phyloP scores from a whole-genome alignment of 35 echinoderm and acorn worm species.

The Ptychodera flava region DNA sequence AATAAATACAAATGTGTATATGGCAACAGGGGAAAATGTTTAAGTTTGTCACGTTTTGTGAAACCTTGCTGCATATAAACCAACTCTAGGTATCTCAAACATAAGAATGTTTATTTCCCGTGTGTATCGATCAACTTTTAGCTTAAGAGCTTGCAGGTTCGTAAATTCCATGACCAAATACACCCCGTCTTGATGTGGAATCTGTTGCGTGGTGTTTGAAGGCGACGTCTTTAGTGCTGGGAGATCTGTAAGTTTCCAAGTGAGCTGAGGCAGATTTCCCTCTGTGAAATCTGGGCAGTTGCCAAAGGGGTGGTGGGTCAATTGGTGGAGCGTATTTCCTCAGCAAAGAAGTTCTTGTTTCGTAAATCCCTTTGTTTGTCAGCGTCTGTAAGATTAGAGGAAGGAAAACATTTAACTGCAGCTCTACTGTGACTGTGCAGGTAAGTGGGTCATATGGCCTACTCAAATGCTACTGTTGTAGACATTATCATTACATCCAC shows the following conservation, averaged over 20 bases:
- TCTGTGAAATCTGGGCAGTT: constrained; percentile 76
- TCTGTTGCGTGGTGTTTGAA: constrained; percentile 80
- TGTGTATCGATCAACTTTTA: too few species aligned
- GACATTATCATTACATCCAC: not conserved
- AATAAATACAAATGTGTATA: too few species aligned
- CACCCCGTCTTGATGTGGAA: constrained; percentile 87
- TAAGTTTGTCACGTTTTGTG: too few species aligned
- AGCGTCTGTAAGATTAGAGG: not conserved
- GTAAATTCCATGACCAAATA: constrained; percentile 93
- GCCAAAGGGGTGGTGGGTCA: constrained; percentile 86
- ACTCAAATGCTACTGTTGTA: not conserved
- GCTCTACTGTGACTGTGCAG: not conserved
- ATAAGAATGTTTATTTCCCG: too few species aligned
- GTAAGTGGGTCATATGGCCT: not conserved
- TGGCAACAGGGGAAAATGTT: too few species aligned
- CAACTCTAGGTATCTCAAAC: too few species aligned
- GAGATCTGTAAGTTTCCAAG: constrained; percentile 89
- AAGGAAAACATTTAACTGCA: not conserved
- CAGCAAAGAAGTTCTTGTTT: constrained; percentile 82
- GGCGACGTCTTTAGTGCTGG: constrained; percentile 32
- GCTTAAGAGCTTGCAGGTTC: constrained; percentile 87
- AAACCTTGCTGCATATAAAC: too few species aligned
- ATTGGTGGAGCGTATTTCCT: constrained; percentile 89
- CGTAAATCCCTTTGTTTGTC: constrained; percentile 82
- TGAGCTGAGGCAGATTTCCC: constrained; percentile 44